These are phyloP conservation scores for Allobates femoralis DNA, from an alignment of 2,797 vertebrate species.

Conservation along the genomic window DNA sequence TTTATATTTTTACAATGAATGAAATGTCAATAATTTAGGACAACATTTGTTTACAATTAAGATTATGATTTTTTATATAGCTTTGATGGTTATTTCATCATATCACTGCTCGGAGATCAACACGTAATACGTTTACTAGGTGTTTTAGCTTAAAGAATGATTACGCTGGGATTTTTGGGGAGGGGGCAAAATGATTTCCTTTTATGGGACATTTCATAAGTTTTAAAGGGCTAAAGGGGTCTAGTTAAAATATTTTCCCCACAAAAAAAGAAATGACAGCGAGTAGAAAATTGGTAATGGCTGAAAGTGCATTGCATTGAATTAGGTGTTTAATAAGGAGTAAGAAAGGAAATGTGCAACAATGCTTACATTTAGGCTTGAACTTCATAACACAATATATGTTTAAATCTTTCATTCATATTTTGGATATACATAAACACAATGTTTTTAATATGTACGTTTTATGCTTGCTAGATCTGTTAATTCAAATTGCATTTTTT, in stretches of 20 bases:
- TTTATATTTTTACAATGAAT: constrained; percentile 41
- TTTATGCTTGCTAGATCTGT: neutral
- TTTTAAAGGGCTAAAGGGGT: constrained; percentile 19
- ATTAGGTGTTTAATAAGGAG: neutral
- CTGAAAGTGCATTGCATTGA: neutral
- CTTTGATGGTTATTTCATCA: constrained; percentile 40
- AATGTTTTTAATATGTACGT: neutral
- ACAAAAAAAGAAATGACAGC: constrained; percentile 29
- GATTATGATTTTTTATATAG: constrained; percentile 41
- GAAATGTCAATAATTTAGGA: constrained; percentile 34
- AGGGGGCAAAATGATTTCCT: constrained; percentile 11
- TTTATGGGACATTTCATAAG: constrained; percentile 51
- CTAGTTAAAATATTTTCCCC: constrained; percentile 52
- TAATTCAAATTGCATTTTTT: neutral
- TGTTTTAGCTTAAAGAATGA: constrained; percentile 51
- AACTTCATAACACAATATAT: neutral
- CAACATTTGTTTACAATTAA: constrained; percentile 56
- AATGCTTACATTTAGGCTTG: neutral
- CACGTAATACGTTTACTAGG: constrained; percentile 49
- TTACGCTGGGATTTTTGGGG: constrained; percentile 23
- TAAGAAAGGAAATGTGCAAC: neutral
- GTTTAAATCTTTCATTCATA: neutral
- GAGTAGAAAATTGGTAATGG: constrained; percentile 19
- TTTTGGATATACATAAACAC: neutral
- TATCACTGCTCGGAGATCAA: constrained; percentile 37